phyloP scores from a whole-genome alignment of 2,797 vertebrate species.

The Malurus splendens region DNA sequence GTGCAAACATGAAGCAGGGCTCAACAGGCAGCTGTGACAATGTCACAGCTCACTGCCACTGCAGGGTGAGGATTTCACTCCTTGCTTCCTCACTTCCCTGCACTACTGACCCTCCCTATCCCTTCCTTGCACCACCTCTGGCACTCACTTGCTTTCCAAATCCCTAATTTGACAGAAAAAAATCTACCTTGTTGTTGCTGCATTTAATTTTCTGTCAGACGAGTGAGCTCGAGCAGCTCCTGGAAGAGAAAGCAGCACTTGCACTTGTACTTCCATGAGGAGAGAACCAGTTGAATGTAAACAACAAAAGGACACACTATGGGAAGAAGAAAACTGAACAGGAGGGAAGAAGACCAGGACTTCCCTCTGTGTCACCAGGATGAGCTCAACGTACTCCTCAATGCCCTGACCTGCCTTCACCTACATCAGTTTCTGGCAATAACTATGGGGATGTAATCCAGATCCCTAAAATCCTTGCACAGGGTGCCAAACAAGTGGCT shows the following conservation, averaged over 20 bases:
- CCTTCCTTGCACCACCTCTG: neutral
- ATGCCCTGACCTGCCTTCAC: neutral
- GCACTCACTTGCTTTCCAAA: neutral
- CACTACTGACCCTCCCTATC: neutral
- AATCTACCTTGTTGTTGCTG: neutral
- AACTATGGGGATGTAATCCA: neutral
- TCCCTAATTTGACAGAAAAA: neutral
- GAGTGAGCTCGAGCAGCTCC: neutral
- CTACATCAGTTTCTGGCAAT: neutral
- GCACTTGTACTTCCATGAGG: neutral
- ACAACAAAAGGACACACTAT: neutral
- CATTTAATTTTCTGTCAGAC: neutral
- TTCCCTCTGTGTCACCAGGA: neutral
- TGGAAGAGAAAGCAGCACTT: neutral
- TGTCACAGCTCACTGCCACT: neutral
- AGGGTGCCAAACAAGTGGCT: neutral
- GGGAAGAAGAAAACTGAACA: neutral
- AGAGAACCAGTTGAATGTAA: neutral
- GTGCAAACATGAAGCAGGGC: neutral
- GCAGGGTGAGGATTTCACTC: neutral
- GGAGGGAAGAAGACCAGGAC: neutral
- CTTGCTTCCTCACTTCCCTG: neutral
- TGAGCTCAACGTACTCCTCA: neutral
- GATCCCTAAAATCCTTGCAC: neutral
- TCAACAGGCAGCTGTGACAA: neutral